These are phyloP conservation scores for Periophthalmus modestus DNA, from an alignment of 2,113 vertebrate genomes.

Conservation along the genomic window DNA sequence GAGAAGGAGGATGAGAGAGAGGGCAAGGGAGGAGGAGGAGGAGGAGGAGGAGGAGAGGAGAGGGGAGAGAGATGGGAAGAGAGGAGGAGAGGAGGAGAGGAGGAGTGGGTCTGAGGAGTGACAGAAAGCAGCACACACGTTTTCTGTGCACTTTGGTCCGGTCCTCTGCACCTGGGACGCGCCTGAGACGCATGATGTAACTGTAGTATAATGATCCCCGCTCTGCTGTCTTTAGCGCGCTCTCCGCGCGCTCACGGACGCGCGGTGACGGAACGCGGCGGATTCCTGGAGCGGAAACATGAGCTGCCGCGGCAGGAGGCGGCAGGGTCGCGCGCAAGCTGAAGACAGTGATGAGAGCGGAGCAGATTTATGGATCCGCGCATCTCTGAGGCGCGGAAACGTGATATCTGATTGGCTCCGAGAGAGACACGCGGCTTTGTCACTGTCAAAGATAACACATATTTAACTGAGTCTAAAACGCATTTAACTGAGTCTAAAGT, in stretches of 20 bases:
- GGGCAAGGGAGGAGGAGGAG: too few relatives aligned
- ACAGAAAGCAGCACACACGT: background rate
- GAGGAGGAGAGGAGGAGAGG: too few relatives aligned
- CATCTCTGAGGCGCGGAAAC: conserved; percentile 11
- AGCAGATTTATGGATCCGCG: conserved; percentile 16
- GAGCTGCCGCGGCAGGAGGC: conserved; percentile 27
- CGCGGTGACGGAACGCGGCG: conserved; percentile 12
- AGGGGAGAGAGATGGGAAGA: too few relatives aligned
- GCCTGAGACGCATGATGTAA: background rate
- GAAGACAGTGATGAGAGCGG: conserved; percentile 28
- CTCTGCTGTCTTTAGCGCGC: conserved; percentile 41
- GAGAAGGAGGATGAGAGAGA: too few relatives aligned
- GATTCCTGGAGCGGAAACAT: conserved; percentile 45
- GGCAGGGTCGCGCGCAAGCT: conserved; percentile 31
- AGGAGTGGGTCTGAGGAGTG: background rate
- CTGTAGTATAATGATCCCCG: conserved; percentile 47
- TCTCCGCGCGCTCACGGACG: conserved; percentile 27
- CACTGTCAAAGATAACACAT: too few relatives aligned
- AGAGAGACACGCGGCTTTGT: too few relatives aligned
- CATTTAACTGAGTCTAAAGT: too few relatives aligned
- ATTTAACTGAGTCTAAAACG: too few relatives aligned
- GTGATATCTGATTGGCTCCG: too few relatives aligned
- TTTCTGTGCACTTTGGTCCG: too few relatives aligned
- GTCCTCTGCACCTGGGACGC: too few relatives aligned
- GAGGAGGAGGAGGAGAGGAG: too few relatives aligned